Evolutionary conservation across 2,888 invertebrate genomes (phyloP).

Genomic region (Vandiemenella viatica): DNA sequence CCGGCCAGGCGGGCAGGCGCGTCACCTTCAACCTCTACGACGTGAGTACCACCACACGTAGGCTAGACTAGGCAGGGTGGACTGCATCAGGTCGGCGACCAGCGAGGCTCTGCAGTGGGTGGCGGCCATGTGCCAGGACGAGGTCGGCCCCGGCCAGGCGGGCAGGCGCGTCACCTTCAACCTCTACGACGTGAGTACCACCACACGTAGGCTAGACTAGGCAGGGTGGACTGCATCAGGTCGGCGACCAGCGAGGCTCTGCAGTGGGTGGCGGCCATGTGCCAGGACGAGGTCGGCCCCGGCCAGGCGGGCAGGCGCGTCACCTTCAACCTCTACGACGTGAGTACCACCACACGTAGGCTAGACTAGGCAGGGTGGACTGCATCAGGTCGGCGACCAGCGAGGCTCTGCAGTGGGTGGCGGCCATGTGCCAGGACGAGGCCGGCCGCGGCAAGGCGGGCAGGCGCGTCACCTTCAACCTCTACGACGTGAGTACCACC

Average conservation of each 20-base stretch:
- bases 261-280: constrained; percentile 86
- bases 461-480: constrained; percentile 68
- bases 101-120: constrained; percentile 80
- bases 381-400: constrained; percentile 88
- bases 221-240: constrained; percentile 96
- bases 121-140: constrained; percentile 70
- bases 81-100: constrained; percentile 90
- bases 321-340: constrained; percentile 69
- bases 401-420: constrained; percentile 79
- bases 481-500: constrained; percentile 59
- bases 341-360: too few species aligned
- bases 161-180: constrained; percentile 68
- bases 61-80: constrained; percentile 87
- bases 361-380: constrained; percentile 88
- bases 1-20: constrained; percentile 40
- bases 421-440: constrained; percentile 63
- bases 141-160: constrained; percentile 31
- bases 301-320: constrained; percentile 46
- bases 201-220: too few species aligned
- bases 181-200: constrained; percentile 58
- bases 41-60: too few species aligned
- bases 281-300: constrained; percentile 42
- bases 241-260: constrained; percentile 79
- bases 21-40: constrained; percentile 73
- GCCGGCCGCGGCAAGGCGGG: constrained; percentile 34